Evolutionary conservation across 92 coral and sea anemone species (phyloP), one percentile per base, ranked within the genome.

Genomic region (Parazoanthus swiftii): DNA sequence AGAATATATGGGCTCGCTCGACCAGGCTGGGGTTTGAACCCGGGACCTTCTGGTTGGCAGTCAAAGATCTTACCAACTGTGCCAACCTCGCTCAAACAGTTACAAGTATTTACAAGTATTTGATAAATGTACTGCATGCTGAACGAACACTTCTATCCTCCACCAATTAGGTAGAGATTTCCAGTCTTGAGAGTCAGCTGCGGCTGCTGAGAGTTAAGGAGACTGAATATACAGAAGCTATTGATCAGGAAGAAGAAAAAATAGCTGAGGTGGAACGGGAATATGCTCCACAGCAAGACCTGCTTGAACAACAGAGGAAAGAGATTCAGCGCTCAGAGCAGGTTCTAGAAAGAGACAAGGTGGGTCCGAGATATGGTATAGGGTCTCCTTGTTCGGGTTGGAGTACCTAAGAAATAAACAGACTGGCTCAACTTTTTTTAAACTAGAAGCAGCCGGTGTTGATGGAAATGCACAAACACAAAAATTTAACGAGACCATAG

Each of bases 111-210:
- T 58, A 76, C 2, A 74, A 74, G n/a, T 14, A 29, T 0, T 2
- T 74, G 11, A 68, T 74, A 1, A 10, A 38, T 33, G 18, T 18
- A 74, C 48, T 37, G 51, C 51, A 5, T 38, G 56, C 48, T 76
- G 25, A 56, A 81, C n/a, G 42, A 33, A 56, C 3, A 33, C 63
- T 37, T 36, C 35, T 35, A 18, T 81, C 48, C n/a, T 35, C 50
- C 76, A 70, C 26, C 11, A 74, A 76, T 42, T 54, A 96, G 95
- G 91, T 71, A 21, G 94, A 96, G 85, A 96, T 96, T 37, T 82
- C 86, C 79, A 92, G 88, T 29, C 39, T 96, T 56, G 96, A 96
- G 87, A 89, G 76, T 67, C 88, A 89, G 89, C 90, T 96, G 79
- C 77, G 33, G 33, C 89, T 84, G 89, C 89, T 96, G 80, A 81